Evolutionary conservation across 2,888 invertebrate species (phyloP), one percentile per base, ranked within the genome.

Genomic region (Andrena flavipes): DNA sequence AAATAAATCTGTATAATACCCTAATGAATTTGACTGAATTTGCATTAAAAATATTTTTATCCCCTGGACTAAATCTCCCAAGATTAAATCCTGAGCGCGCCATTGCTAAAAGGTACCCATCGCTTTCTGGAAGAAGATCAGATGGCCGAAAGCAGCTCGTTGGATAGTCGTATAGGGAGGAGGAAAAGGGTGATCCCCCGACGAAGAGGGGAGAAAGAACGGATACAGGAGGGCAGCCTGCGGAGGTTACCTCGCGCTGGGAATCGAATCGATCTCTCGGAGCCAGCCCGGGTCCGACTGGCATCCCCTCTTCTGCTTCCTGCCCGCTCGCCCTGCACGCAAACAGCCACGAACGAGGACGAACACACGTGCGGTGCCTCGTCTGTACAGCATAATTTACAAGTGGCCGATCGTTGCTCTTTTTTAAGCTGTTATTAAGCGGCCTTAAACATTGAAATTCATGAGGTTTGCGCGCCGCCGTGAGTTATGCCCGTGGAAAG

Each of bases 251-350:
- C 84, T 87, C 81, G 72, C 60, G 74, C 82, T 69, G 87, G 83
- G 84, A 86, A 89, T 84, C 77, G 84, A 90, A 91, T 91, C 91
- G 90, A 91, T 91, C 87, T 91, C 87, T 74, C 77, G 33, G 48
- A 83, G 79, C 83, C 79, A 84, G 87, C 84, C 87, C 84, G 79
- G 84, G 75, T 84, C 73, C 70, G 30, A 51, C 76, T 56, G 23
- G 42, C 64, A 35, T 60, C 70, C 73, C 77, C 76, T 68, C 60
- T 42, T 76, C 51, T 30, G 51, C 60, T 63, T 42, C 51, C 16
- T 20, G 20, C 7, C 30, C 20, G 13, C 33, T 67, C 60, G 7
- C 67, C 49, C 26, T 48, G 48, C 71, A 63, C 64, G 56, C 68
- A 79, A 20, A 49, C 69, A 70, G n/a, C 13, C 33, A 23, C 20